phyloP scores from a whole-genome alignment of 2,797 vertebrate genomes.

The Semaprochilodus insignis region DNA sequence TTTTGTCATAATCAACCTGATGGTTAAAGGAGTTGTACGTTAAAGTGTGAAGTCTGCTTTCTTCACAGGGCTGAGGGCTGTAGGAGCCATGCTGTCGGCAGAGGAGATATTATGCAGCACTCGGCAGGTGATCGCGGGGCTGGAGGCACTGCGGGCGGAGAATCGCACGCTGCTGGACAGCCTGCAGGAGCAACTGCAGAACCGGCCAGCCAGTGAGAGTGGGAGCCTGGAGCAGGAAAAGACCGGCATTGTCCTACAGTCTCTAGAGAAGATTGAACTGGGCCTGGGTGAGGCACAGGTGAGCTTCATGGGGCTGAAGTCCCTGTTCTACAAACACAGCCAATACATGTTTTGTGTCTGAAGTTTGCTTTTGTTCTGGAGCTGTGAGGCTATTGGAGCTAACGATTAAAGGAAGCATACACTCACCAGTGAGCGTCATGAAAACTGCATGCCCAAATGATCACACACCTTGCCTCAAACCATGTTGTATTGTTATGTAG shows the following conservation, averaged over 20 bases:
- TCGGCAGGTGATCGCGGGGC: conserved; percentile 80
- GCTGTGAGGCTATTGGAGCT: too few relatives aligned
- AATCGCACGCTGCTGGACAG: conserved; percentile 76
- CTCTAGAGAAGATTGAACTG: conserved; percentile 82
- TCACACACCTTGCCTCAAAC: too few relatives aligned
- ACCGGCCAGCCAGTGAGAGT: conserved; percentile 45
- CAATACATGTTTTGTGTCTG: too few relatives aligned
- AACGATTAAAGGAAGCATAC: too few relatives aligned
- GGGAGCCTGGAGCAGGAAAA: conserved; percentile 80
- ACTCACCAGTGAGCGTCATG: too few relatives aligned
- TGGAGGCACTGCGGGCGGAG: conserved; percentile 80
- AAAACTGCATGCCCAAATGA: too few relatives aligned
- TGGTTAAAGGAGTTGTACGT: too few relatives aligned
- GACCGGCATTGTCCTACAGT: conserved; percentile 74
- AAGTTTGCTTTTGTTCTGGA: too few relatives aligned
- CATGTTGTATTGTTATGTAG: too few relatives aligned
- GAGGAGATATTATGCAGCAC: conserved; percentile 82
- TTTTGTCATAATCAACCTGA: too few relatives aligned
- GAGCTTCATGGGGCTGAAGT: not conserved
- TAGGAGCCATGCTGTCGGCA: conserved; percentile 74
- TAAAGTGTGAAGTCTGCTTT: not conserved
- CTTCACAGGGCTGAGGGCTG: conserved; percentile 44
- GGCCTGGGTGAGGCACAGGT: conserved; percentile 83
- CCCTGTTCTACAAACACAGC: too few relatives aligned
- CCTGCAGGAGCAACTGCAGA: conserved; percentile 72